Conservation (phyloP, 2,797 vertebrate species). For the Thalassophryne amazonica region DNA sequence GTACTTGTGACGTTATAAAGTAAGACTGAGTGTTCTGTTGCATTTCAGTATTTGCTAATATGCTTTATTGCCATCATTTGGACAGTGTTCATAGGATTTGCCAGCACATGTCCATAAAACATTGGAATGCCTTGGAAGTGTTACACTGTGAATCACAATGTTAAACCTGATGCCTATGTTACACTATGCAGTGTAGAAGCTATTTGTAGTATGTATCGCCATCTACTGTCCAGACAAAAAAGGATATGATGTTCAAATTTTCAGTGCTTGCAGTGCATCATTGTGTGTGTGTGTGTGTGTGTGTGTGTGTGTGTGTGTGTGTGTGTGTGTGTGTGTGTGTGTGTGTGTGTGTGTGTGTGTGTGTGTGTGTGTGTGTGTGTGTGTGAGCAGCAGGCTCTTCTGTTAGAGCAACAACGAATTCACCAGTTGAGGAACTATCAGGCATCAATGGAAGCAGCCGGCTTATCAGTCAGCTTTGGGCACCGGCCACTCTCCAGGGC, state of each 20-base stretch:
- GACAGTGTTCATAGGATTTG: no score
- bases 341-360: slow-evolving; percentile 9
- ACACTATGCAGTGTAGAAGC: neutral
- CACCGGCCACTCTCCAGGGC: slow-evolving; percentile 90
- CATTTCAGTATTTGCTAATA: no score
- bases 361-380: slow-evolving; percentile 20
- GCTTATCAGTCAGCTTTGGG: slow-evolving; percentile 45
- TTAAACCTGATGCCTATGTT: neutral
- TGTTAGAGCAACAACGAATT: slow-evolving; percentile 71
- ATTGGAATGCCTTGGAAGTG: no score
- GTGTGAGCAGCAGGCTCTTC: slow-evolving; percentile 59
- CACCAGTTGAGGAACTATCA: slow-evolving; percentile 70
- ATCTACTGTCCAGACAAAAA: slow-evolving; percentile 35
- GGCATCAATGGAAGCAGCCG: slow-evolving; percentile 81
- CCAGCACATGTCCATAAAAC: no score
- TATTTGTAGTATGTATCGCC: slow-evolving; percentile 25
- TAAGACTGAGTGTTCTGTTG: no score
- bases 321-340: slow-evolving; percentile 9
- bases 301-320: slow-evolving; percentile 5
- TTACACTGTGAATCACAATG: neutral
- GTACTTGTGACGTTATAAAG: no score
- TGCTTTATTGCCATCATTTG: no score
- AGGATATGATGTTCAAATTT: slow-evolving; percentile 8
- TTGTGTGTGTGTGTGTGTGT: neutral
- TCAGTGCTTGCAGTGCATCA: neutral